A percentile compares a stretch with the other conserved stretches of the same genome.
phyloP scores from a whole-genome alignment of 2,797 vertebrate species.

The Novumbra hubbsi region DNA sequence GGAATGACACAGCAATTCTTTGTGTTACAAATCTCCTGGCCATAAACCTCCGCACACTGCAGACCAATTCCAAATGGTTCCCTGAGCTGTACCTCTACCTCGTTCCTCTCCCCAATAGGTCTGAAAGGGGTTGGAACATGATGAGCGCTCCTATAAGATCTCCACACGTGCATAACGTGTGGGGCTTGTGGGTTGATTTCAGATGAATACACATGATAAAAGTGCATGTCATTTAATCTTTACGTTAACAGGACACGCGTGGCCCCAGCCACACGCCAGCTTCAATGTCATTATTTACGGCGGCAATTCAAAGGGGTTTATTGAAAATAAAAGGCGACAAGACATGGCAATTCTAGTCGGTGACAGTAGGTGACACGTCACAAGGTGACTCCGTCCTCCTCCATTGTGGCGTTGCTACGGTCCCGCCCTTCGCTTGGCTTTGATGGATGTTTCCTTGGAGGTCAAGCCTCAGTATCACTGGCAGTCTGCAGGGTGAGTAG shows the following conservation, averaged over 20 bases:
- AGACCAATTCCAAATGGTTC: no score
- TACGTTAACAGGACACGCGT: constrained; percentile 50
- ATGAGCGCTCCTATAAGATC: no score
- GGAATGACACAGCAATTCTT: no score
- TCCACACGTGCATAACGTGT: no score
- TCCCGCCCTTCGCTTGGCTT: constrained; percentile 45
- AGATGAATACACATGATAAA: not conserved
- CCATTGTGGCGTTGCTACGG: constrained; percentile 63
- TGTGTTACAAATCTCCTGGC: no score
- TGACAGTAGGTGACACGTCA: constrained; percentile 65
- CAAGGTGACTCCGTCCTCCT: constrained; percentile 49
- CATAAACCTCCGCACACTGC: no score
- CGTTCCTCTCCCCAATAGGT: no score
- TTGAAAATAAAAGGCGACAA: constrained; percentile 66
- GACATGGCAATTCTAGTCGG: constrained; percentile 73
- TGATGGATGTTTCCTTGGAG: constrained; percentile 70
- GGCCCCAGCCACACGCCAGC: constrained; percentile 54
- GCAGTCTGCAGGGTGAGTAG: constrained; percentile 51
- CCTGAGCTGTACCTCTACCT: no score
- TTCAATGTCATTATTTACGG: constrained; percentile 59
- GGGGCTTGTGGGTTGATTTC: no score
- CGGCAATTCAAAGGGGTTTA: constrained; percentile 47
- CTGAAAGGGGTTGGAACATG: no score
- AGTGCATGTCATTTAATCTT: constrained; percentile 50
- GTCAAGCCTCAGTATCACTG: constrained; percentile 34